A percentile compares a stretch with the other conserved stretches of the same genome.
These are phyloP conservation scores for Boloria euphrosyne DNA, from an alignment of 2,888 invertebrate species.

Conservation along the genomic window DNA sequence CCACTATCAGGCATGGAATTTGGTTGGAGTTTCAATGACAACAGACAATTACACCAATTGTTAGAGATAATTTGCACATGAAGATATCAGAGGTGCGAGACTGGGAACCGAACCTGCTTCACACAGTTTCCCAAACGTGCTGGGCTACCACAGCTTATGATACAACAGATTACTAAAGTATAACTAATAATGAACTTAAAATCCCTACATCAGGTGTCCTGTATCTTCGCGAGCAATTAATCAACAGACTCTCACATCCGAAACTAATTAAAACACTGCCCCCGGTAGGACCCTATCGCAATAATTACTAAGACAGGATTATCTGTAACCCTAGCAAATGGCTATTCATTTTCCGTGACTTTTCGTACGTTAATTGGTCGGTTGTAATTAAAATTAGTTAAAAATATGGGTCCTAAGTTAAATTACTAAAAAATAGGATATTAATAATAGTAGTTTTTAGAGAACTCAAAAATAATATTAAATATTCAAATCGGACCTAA, in stretches of 20 bases:
- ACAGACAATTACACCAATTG: too few species aligned
- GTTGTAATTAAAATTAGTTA: conserved; percentile 24
- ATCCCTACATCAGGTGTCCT: conserved; percentile 36
- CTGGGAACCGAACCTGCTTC: too few species aligned
- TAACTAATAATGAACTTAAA: conserved; percentile 13
- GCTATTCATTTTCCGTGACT: conserved; percentile 61
- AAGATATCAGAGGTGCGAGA: too few species aligned
- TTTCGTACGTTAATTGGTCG: conserved; percentile 54
- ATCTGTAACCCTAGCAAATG: conserved; percentile 54
- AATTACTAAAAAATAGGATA: background rate
- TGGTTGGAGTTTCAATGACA: too few species aligned
- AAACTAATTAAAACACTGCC: conserved; percentile 71
- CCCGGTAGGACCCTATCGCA: conserved; percentile 58
- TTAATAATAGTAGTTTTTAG: too few species aligned
- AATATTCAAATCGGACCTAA: too few species aligned
- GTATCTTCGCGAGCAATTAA: conserved; percentile 55
- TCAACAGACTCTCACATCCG: conserved; percentile 54
- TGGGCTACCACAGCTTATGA: too few species aligned
- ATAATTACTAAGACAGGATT: conserved; percentile 63
- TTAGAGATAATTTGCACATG: too few species aligned
- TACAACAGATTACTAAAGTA: conserved; percentile 21
- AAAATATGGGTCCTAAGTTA: conserved; percentile 7
- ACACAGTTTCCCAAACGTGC: too few species aligned
- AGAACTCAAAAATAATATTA: too few species aligned
- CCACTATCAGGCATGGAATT: too few species aligned